Percentiles rank a stretch among this genome's conserved stretches.
Conservation (phyloP, 2,888 invertebrate species). For the Tigriopus californicus region DNA sequence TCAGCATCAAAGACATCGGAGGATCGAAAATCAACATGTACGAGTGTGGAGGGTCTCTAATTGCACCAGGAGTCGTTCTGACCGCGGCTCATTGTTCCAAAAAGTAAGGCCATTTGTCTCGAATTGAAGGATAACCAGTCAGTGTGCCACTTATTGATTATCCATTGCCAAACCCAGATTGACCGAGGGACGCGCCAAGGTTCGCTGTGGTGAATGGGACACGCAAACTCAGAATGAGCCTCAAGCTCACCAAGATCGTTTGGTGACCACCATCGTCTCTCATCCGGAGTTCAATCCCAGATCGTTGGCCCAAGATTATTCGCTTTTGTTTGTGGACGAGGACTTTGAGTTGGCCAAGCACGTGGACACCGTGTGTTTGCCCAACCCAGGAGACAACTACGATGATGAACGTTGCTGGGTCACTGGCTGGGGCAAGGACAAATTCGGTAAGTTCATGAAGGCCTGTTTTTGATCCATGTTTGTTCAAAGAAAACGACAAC, state of each 20-base stretch:
- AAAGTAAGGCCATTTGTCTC: too few relatives aligned
- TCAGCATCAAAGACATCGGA: constrained; percentile 24
- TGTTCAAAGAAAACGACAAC: too few relatives aligned
- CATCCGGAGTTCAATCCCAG: constrained; percentile 21
- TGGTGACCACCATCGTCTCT: constrained; percentile 29
- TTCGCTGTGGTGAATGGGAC: constrained; percentile 65
- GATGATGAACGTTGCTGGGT: constrained; percentile 41
- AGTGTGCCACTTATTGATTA: too few relatives aligned
- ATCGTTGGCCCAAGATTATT: constrained; percentile 44
- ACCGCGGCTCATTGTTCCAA: constrained; percentile 61
- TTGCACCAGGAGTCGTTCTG: constrained; percentile 50
- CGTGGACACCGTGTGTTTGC: constrained; percentile 48
- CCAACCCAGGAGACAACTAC: constrained; percentile 32
- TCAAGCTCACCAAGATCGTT: constrained; percentile 47
- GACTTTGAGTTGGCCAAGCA: constrained; percentile 45
- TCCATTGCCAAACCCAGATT: constrained; percentile 17
- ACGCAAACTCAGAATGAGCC: constrained; percentile 50
- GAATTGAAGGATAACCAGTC: too few relatives aligned
- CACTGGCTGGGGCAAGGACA: constrained; percentile 54
- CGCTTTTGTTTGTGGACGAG: constrained; percentile 42
- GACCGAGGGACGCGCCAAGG: constrained; percentile 28
- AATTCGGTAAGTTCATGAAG: constrained; percentile 39
- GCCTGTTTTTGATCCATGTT: too few relatives aligned
- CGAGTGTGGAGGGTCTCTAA: constrained; percentile 59
- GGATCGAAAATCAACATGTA: constrained; percentile 31